A percentile compares a stretch with the other conserved stretches of the same genome.
Conservation (phyloP, 1,140 invertebrate species). For the Hyposmocoma kahamanoa region DNA sequence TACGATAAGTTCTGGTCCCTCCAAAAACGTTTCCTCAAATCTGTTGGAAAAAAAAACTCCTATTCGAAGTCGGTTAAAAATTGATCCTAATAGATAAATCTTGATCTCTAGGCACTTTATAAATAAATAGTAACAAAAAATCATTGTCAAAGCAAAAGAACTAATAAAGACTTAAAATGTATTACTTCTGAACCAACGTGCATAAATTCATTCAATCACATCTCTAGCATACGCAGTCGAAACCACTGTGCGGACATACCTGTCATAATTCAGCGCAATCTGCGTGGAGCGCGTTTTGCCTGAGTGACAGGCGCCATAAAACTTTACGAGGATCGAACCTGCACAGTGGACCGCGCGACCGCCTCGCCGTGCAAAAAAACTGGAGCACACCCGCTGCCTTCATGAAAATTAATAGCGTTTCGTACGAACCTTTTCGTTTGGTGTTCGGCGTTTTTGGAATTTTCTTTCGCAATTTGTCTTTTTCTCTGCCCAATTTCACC, state of each 20-base stretch:
- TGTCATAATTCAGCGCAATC: constrained; percentile 16
- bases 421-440: constrained; percentile 36
- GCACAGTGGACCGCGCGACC: constrained; percentile 16
- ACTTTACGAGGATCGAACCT: constrained; percentile 49
- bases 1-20: too few relatives aligned
- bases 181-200: not conserved
- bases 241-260: constrained; percentile 12
- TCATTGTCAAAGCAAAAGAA: too few relatives aligned
- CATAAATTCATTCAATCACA: not conserved
- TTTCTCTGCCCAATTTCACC: constrained; percentile 3
- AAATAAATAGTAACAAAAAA: too few relatives aligned
- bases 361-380: constrained; percentile 37
- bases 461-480: constrained; percentile 49
- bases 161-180: too few relatives aligned
- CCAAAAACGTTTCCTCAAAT: too few relatives aligned
- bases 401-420: constrained; percentile 64
- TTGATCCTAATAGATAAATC: too few relatives aligned
- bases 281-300: constrained; percentile 7
- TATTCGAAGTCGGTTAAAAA: too few relatives aligned
- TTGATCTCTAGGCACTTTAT: too few relatives aligned
- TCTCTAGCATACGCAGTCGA: too few relatives aligned
- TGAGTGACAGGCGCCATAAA: constrained; percentile 39
- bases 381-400: constrained; percentile 43
- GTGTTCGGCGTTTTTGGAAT: constrained; percentile 32
- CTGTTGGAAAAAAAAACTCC: too few relatives aligned